Conservation (phyloP, 2,113 vertebrate genomes). For the Baryphthengus martii region DNA sequence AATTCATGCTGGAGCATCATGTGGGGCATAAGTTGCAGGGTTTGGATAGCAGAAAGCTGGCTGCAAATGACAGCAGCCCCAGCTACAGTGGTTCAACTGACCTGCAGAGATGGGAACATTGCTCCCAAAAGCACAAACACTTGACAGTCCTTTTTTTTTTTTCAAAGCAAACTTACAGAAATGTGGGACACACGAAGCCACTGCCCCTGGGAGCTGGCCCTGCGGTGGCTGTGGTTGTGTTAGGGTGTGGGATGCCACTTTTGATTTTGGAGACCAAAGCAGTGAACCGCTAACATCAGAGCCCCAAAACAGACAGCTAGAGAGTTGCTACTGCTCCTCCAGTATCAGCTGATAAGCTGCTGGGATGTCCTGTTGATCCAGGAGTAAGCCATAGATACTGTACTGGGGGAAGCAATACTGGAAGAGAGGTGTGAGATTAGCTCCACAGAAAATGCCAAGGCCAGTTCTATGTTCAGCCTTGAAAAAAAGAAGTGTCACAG, state of each 20-base stretch:
- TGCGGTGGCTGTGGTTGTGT: fast-evolving
- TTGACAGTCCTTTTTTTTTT: not conserved
- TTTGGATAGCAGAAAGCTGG: not conserved
- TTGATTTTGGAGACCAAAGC: not conserved
- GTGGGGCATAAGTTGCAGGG: not conserved
- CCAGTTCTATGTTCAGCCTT: not conserved
- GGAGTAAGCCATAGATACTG: fast-evolving
- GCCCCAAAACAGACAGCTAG: not conserved
- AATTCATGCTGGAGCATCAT: not conserved
- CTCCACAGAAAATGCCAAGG: not conserved
- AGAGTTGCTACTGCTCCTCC: not conserved
- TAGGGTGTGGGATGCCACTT: not conserved
- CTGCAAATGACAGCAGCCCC: not conserved
- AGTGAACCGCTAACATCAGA: not conserved
- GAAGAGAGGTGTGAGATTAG: not conserved
- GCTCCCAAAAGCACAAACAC: fast-evolving
- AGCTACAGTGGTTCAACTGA: not conserved
- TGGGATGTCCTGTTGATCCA: not conserved
- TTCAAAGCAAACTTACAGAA: not conserved
- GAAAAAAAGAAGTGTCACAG: not conserved
- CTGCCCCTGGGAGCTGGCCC: not conserved
- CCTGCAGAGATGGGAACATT: not conserved
- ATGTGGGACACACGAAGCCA: not conserved
- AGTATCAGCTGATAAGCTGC: not conserved
- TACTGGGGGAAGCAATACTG: not conserved